Base-by-base conservation (phyloP, 1,140 invertebrate species). In the Trinorchestia longiramus region DNA sequence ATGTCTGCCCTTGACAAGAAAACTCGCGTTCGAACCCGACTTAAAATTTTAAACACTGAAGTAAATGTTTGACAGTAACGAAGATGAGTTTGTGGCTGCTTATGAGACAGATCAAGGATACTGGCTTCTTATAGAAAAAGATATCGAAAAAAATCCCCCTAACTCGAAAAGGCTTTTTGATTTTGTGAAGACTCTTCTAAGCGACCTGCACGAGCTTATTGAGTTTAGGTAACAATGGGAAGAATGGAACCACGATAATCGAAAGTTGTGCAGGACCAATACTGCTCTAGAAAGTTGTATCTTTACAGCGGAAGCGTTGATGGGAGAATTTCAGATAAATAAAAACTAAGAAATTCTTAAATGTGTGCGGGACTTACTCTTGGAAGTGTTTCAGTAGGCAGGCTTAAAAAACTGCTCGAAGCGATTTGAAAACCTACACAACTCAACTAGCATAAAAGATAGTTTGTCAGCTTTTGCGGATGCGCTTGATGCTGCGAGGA, bases 81-180 rank as follows among this genome's bases (percentile, higher is more conserved):
- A 94, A 11, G 92, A 94, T 94, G 92, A 94, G 11, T 94, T 45
- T 45, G 41, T 94, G 44, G 92, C 92, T 40, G 92, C 92, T 47
- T n/a, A 94, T 36, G 92, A 94, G 92, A 94, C 44, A 47, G 92
- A 94, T 45, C 19, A 94, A 94, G 92, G 92, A 0, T 94, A 94
- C 92, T 94, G 92, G 92, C 43, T 42, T 0, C 92, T 94, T n/a
- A 94, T 94, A 45, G 92, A 94, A 45, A 44, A 44, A 44, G 92
- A 94, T 43, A 94, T 94, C 44, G 44, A n/a, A 45, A 43, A n/a
- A 40, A 40, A 6, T 11, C 44, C 43, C 11, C 92, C 92, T 43
- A 45, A 94, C 47, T 45, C 43, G 43, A 94, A 45, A 40, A 94
- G 92, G 40, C 44, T 94, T 43, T 43, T 43, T 11, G 40, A 44